phyloP scores from a whole-genome alignment of 1,140 invertebrate species.

The Listronotus bonariensis region DNA sequence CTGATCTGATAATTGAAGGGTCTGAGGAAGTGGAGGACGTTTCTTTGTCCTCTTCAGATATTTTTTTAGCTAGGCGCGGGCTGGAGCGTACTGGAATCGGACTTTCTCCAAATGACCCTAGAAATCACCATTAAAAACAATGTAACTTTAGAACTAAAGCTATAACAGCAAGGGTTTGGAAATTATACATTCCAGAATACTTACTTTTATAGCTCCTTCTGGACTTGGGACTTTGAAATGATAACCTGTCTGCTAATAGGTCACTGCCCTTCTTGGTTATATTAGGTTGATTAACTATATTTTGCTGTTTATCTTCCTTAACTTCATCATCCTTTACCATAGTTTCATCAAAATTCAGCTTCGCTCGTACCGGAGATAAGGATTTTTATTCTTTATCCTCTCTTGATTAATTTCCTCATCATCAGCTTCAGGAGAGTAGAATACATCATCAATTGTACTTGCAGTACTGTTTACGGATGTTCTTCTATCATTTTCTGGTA shows the following conservation, averaged over 20 bases:
- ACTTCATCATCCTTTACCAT: not conserved
- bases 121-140: too few relatives aligned
- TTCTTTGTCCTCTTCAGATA: not conserved
- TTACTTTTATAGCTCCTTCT: constrained; percentile 46
- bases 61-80: constrained; percentile 21
- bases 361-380: not conserved
- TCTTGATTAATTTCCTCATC: not conserved
- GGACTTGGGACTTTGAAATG: constrained; percentile 32
- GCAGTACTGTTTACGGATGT: constrained; percentile 36
- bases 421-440: constrained; percentile 41
- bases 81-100: constrained; percentile 21
- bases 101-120: constrained; percentile 18
- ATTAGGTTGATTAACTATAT: constrained; percentile 4
- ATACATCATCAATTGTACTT: constrained; percentile 39
- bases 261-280: not conserved
- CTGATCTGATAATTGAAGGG: not conserved
- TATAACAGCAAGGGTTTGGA: not conserved
- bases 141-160: not conserved
- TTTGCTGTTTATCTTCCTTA: not conserved
- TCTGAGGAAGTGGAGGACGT: not conserved
- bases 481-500: constrained; percentile 12
- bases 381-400: not conserved
- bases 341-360: constrained; percentile 8
- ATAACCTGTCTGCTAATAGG: not conserved
- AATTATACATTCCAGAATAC: constrained; percentile 14